phyloP scores from a whole-genome alignment of 2,113 vertebrate genomes.

The Salvelinus fontinalis region DNA sequence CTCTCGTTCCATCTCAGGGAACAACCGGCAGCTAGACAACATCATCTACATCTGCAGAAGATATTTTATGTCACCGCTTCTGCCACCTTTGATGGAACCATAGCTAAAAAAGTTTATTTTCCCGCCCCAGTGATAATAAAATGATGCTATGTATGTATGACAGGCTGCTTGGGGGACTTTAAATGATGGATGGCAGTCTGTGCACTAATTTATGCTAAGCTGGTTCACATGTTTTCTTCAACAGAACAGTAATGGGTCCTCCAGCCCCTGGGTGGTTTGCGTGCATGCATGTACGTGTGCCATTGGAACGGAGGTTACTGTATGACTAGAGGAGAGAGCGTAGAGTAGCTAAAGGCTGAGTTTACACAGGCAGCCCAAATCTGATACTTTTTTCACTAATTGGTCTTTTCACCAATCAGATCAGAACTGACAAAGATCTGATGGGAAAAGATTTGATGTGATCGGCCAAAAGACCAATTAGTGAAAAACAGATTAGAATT shows the following conservation, averaged over 20 bases:
- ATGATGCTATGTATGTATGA: slow-evolving; percentile 51
- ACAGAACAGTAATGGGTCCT: slow-evolving; percentile 43
- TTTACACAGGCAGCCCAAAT: too few relatives aligned
- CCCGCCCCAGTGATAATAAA: slow-evolving; percentile 48
- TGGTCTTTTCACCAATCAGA: too few relatives aligned
- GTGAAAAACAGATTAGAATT: too few relatives aligned
- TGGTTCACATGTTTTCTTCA: slow-evolving; percentile 44
- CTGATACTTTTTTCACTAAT: too few relatives aligned
- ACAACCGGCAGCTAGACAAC: slow-evolving; percentile 12
- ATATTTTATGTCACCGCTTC: slow-evolving; percentile 25
- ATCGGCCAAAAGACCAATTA: too few relatives aligned
- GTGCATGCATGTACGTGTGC: slow-evolving; percentile 30
- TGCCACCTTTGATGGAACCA: slow-evolving; percentile 32
- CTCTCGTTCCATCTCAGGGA: slow-evolving; percentile 31
- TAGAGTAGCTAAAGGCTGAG: too few relatives aligned
- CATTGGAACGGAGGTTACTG: slow-evolving; percentile 27
- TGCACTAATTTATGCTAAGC: slow-evolving; percentile 53
- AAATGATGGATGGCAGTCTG: slow-evolving; percentile 60
- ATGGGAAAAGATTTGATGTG: too few relatives aligned
- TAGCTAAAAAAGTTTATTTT: slow-evolving; percentile 10
- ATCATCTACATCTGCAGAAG: slow-evolving; percentile 28
- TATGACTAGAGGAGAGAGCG: slow-evolving; percentile 17
- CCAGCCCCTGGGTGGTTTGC: slow-evolving; percentile 36
- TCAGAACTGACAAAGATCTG: too few relatives aligned
- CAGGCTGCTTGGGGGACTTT: slow-evolving; percentile 42